Evolutionary conservation across 2,113 vertebrate species (phyloP), one percentile per base, ranked within the genome.

Genomic region (Oryzias woworae): DNA sequence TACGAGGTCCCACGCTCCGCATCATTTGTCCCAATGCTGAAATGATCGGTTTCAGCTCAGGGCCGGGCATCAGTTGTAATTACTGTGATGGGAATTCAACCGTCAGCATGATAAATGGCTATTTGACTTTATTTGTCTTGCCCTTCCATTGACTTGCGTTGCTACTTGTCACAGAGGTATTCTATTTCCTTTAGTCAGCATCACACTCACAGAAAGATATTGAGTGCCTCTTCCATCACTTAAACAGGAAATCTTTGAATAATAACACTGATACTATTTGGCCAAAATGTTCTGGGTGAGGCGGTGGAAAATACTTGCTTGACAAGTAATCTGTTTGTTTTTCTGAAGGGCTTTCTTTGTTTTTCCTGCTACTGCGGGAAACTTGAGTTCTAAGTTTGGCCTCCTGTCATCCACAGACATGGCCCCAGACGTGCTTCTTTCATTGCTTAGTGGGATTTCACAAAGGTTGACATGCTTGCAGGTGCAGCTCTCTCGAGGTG

Each of bases 91-190:
- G 83, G 71, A 73, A 83, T 88, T 79, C 75, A 77, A 56, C 76
- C 75, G 86, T 86, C 87, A 71, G 68, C 49, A 57, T 80, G 87
- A 88, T 78, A 83, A 88, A 86, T 81, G 85, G 73, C 64, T 45
- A 59, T 87, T 87, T 84, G 82, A 79, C 84, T 90, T 83, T 85
- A 82, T 88, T 82, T 78, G 77, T 83, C 84, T 85, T 52, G 69
- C 69, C 16, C 64, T 48, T 65, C 78, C 64, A 67, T 73, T 72
- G 77, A 70, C 53, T 62, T 6, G 10, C 64, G 20, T 49, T n/a
- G 72, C 64, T 65, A 72, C 70, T 73, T 65, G 82, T 80, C 81
- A 84, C 68, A 0, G 59, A 80, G 64, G 69, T 79, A 41, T 82
- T 88, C 60, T 57, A 67, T 86, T 86, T 87, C 66, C 71, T 81